Conservation (phyloP, 2,797 vertebrate genomes). For the Heteromormyrus szaboi region DNA sequence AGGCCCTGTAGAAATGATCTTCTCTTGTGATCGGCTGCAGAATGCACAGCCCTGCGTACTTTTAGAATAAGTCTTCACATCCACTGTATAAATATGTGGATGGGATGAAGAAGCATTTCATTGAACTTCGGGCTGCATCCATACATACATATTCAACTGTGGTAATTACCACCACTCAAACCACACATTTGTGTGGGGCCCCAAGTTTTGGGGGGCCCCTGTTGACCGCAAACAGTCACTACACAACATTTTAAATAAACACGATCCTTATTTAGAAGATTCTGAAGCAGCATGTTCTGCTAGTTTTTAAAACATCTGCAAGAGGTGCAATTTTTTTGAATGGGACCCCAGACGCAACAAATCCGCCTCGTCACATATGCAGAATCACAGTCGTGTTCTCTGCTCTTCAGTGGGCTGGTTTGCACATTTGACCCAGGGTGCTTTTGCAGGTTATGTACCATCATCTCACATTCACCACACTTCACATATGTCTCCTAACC, state of each 20-base stretch:
- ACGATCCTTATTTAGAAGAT: background rate
- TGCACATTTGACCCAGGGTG: background rate
- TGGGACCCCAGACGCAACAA: background rate
- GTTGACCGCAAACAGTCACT: background rate
- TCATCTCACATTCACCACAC: background rate
- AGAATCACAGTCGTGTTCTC: background rate
- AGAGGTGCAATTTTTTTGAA: background rate
- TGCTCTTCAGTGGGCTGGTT: background rate
- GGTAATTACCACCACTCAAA: background rate
- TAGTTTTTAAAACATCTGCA: background rate
- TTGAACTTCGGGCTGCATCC: background rate
- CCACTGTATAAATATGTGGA: conserved; percentile 12
- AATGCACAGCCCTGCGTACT: background rate
- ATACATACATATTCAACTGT: background rate
- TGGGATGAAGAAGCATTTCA: conserved; percentile 1
- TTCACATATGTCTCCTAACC: background rate
- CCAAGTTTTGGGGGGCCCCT: background rate
- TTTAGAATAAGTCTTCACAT: background rate
- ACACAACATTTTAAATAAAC: background rate
- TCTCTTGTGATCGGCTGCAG: conserved; percentile 12
- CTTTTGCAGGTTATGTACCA: background rate
- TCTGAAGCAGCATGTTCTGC: background rate
- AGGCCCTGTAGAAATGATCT: background rate
- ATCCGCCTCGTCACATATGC: background rate
- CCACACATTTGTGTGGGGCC: background rate